These are phyloP conservation scores for Eueides isabella DNA, from an alignment of 1,140 invertebrate species.

Conservation along the genomic window DNA sequence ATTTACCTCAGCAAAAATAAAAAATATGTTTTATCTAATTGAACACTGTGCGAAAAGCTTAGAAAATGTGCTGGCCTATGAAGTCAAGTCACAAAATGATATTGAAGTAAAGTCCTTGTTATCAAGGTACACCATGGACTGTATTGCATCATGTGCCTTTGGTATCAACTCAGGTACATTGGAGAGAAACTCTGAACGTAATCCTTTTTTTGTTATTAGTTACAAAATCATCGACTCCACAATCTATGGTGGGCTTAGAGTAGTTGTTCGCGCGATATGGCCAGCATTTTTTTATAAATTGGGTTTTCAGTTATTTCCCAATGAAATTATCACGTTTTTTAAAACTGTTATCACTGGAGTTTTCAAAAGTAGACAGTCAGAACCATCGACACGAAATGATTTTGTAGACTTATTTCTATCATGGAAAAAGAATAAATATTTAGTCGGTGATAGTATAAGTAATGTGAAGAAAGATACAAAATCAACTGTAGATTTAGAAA, in stretches of 20 bases:
- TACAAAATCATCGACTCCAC: conserved; percentile 50
- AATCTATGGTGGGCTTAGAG: conserved; percentile 32
- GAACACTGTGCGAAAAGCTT: conserved; percentile 65
- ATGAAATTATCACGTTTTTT: conserved; percentile 46
- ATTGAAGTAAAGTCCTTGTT: conserved; percentile 74
- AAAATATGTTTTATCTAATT: conserved; percentile 82
- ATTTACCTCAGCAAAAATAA: conserved; percentile 84
- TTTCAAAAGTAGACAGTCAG: conserved; percentile 45
- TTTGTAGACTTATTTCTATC: conserved; percentile 53
- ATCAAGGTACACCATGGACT: conserved; percentile 82
- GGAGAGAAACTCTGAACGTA: conserved; percentile 44
- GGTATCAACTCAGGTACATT: conserved; percentile 83
- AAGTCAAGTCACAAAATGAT: conserved; percentile 39
- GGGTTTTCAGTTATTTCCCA: conserved; percentile 41
- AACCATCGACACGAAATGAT: conserved; percentile 47
- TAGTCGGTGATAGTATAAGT: conserved; percentile 47
- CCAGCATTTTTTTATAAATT: conserved; percentile 50
- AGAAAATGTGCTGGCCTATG: conserved; percentile 49
- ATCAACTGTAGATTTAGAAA: conserved; percentile 40
- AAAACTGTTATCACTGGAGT: conserved; percentile 46
- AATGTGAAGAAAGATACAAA: conserved; percentile 38
- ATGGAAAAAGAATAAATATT: conserved; percentile 46
- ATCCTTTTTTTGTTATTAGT: conserved; percentile 80
- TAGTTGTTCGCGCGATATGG: conserved; percentile 47
- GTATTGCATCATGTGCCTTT: conserved; percentile 83